Percentiles rank a stretch among this genome's conserved stretches.
These are phyloP conservation scores for Sebastiscus tertius DNA, from an alignment of 2,797 vertebrate species.

Conservation along the genomic window DNA sequence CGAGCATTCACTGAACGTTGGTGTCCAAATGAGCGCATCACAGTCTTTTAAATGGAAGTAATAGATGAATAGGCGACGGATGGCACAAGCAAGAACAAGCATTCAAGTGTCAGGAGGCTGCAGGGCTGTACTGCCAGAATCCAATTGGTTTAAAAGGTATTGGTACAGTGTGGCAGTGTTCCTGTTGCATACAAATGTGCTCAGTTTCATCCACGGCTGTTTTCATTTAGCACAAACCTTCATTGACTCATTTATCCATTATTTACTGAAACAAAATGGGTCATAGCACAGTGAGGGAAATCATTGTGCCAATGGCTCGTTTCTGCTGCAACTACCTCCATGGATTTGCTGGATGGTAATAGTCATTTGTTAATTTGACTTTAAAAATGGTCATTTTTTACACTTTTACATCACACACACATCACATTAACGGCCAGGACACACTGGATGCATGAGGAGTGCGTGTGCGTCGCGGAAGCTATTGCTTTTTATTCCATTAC, in stretches of 20 bases:
- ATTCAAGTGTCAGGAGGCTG: conserved; percentile 39
- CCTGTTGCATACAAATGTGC: conserved; percentile 48
- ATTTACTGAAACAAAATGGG: conserved; percentile 42
- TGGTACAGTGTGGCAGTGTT: conserved; percentile 21
- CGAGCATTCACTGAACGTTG: conserved; percentile 18
- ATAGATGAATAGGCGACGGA: conserved; percentile 44
- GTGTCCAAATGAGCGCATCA: conserved; percentile 36
- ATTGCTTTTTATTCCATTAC: neutral
- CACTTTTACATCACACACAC: neutral
- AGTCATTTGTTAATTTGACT: neutral
- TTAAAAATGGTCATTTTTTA: neutral
- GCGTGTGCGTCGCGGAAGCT: rapidly evolving
- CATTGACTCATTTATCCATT: conserved; percentile 34
- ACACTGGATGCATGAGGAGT: neutral
- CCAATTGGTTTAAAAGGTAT: conserved; percentile 35
- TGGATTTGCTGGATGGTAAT: neutral
- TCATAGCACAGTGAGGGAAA: conserved; percentile 10
- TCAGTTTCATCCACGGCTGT: conserved; percentile 15
- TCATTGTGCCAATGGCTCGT: neutral
- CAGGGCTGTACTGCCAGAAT: conserved; percentile 27
- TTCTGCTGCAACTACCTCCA: neutral
- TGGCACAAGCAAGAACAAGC: conserved; percentile 52
- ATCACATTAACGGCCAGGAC: neutral
- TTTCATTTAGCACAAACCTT: conserved; percentile 38
- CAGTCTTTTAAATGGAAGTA: conserved; percentile 50